Base-by-base conservation (phyloP, 2,113 vertebrate genomes). In the Uria lomvia region DNA sequence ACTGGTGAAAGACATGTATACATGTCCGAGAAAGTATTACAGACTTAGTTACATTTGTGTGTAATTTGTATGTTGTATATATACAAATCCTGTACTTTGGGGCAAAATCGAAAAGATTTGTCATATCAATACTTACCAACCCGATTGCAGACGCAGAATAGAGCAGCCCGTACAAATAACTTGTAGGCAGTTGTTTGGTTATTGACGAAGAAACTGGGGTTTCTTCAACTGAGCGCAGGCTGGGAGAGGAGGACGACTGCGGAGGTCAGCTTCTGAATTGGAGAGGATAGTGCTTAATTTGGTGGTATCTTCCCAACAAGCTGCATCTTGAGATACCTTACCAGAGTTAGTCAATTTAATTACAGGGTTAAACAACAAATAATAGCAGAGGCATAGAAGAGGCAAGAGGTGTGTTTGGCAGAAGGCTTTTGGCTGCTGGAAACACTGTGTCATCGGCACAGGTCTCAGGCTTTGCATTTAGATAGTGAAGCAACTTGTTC, bases 361-460 rank as follows among this genome's bases (percentile, higher is more conserved):
- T 59, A 71, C 59, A 56, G 77, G 73, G 72, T 95, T 89, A 84
- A 85, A 79, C n/a, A 87, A 76, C 49, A 91, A 85, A 65, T 97
- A 90, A 34, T 67, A 60, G 86, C 87, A 50, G 84, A 71, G 86
- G 43, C 34, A 66, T 24, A 67, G 92, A 19, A 83, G 86, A 86
- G 75, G 32, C 75, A 24, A 40, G 65, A 83, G 94, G 74, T 88
- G 59, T 17, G 65, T 56, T 92, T 97, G 97, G 95, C 95, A 80
- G 67, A 32, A 8, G 88, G 94, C 79, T 75, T 38, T 30, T 20
- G 24, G 92, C 79, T 96, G 92, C 95, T 96, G 94, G 97, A 97
- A 98, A 93, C 76, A 68, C 94, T n/a, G 78, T 78, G 92, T 93
- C 96, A 94, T n/a, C 75, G 50, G 66, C 91, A 40, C 1, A 2